phyloP scores from a whole-genome alignment of 2,113 vertebrate genomes.

The Dissostichus mawsoni region DNA sequence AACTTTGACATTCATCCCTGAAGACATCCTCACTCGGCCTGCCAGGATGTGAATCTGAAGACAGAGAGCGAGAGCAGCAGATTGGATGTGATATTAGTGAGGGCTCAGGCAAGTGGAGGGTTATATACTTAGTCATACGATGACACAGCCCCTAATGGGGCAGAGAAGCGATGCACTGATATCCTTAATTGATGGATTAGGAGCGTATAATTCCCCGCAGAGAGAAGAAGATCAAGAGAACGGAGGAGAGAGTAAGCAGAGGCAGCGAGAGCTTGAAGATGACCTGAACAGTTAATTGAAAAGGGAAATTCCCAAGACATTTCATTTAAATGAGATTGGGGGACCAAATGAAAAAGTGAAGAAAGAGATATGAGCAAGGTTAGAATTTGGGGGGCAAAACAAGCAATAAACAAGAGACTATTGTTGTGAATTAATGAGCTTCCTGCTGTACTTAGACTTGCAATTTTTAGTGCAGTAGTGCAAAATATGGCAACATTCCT shows the following conservation, averaged over 20 bases:
- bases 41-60: slow-evolving; percentile 24
- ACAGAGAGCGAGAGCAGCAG: slow-evolving; percentile 33
- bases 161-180: slow-evolving; percentile 77
- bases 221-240: slow-evolving; percentile 73
- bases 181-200: slow-evolving; percentile 85
- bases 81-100: slow-evolving; percentile 67
- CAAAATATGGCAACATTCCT: too few species aligned
- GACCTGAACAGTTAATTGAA: slow-evolving; percentile 74
- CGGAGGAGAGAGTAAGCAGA: slow-evolving; percentile 46
- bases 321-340: slow-evolving; percentile 69
- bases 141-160: slow-evolving; percentile 77
- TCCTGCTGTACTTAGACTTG: too few species aligned
- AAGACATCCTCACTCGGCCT: slow-evolving; percentile 12
- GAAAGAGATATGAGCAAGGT: slow-evolving; percentile 11
- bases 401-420: slow-evolving; percentile 11
- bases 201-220: slow-evolving; percentile 73
- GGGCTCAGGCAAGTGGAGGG: slow-evolving; percentile 53
- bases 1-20: slow-evolving; percentile 21
- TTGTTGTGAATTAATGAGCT: too few species aligned
- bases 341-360: slow-evolving; percentile 33
- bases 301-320: slow-evolving; percentile 64
- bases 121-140: slow-evolving; percentile 73
- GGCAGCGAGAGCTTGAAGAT: slow-evolving; percentile 61
- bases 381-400: neutral
- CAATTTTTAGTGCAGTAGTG: too few species aligned